Evolutionary conservation across 2,888 invertebrate genomes (phyloP).

Genomic region (Physocephala rufipes): DNA sequence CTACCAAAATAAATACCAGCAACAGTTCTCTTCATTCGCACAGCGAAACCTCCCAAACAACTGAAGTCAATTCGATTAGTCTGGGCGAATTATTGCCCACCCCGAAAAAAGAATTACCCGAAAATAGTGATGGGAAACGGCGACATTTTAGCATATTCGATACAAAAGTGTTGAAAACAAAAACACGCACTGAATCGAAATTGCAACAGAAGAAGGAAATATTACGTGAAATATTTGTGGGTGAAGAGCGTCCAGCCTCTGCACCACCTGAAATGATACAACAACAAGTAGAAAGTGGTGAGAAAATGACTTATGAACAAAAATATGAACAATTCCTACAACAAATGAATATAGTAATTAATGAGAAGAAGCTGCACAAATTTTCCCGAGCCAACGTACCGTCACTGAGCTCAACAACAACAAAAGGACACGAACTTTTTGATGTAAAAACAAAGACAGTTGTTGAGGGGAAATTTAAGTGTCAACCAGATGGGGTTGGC

Average conservation of each 20-base stretch:
- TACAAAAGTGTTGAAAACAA: constrained; percentile 76
- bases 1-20: constrained; percentile 20
- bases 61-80: constrained; percentile 53
- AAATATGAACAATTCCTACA: constrained; percentile 62
- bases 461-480: constrained; percentile 44
- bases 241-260: constrained; percentile 78
- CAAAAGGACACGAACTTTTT: constrained; percentile 10
- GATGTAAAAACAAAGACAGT: constrained; percentile 43
- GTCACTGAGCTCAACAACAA: constrained; percentile 23
- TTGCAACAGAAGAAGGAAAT: constrained; percentile 78
- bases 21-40: constrained; percentile 46
- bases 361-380: constrained; percentile 51
- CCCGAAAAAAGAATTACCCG: constrained; percentile 40
- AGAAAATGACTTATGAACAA: constrained; percentile 57
- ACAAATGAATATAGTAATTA: constrained; percentile 58
- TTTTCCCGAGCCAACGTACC: constrained; percentile 38
- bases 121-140: constrained; percentile 47
- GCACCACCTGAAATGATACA: constrained; percentile 73
- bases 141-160: constrained; percentile 69
- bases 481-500: not conserved
- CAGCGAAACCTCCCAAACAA: constrained; percentile 56
- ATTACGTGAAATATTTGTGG: constrained; percentile 83
- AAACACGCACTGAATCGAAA: constrained; percentile 80
- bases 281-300: constrained; percentile 51
- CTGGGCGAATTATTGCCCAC: constrained; percentile 53